A percentile compares a stretch with the other conserved stretches of the same genome.
Conservation (phyloP, 2,113 vertebrate species). For the Phalacrocorax brasilianus region DNA sequence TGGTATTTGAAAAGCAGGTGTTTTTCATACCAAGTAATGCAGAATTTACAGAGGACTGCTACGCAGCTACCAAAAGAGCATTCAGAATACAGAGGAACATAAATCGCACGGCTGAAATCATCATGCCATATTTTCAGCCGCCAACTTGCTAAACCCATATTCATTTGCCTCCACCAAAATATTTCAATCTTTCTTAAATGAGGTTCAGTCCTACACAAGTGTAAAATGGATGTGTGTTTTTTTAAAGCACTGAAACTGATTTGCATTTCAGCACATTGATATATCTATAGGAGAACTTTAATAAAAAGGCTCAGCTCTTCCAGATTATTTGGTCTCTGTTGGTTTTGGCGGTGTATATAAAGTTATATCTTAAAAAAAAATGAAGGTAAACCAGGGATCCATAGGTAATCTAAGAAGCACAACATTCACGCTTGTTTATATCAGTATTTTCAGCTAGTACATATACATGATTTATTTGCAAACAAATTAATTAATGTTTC, state of each 20-base stretch:
- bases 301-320: not conserved
- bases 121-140: conserved; percentile 40
- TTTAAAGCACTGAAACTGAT: conserved; percentile 30
- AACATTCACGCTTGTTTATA: conserved; percentile 71
- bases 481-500: conserved; percentile 85
- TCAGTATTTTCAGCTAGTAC: conserved; percentile 68
- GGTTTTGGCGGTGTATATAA: not conserved
- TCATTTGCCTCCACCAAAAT: conserved; percentile 69
- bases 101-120: conserved; percentile 12
- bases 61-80: not conserved
- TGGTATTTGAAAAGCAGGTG: not conserved
- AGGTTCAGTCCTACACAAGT: conserved; percentile 42
- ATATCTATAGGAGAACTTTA: not conserved
- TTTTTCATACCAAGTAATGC: not conserved
- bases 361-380: conserved; percentile 21
- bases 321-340: conserved; percentile 4
- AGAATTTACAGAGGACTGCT: not conserved
- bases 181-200: conserved; percentile 72
- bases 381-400: conserved; percentile 30
- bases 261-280: not conserved
- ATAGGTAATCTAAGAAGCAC: conserved; percentile 44
- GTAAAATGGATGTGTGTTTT: conserved; percentile 40
- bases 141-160: conserved; percentile 67
- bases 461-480: conserved; percentile 82
- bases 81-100: not conserved